These are phyloP conservation scores for Drosophila neonasuta DNA, from an alignment of 2,888 invertebrate species.

Conservation along the genomic window DNA sequence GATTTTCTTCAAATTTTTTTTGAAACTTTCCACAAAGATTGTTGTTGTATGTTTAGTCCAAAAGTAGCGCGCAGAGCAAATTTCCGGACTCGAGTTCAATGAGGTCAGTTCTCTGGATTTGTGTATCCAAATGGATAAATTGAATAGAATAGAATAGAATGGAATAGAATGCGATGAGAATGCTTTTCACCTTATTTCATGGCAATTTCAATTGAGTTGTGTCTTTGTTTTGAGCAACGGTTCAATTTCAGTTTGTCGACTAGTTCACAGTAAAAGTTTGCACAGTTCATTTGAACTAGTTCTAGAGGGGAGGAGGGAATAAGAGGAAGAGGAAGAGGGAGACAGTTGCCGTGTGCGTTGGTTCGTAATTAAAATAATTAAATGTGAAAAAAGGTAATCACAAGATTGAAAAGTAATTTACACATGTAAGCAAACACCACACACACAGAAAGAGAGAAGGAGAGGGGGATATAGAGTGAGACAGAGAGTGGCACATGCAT, in stretches of 20 bases:
- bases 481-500: slow-evolving; percentile 13
- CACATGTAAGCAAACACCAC: slow-evolving; percentile 75
- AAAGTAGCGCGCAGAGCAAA: no score
- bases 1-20: no score
- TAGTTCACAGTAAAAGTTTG: slow-evolving; percentile 11
- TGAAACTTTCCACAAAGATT: no score
- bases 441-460: slow-evolving; percentile 1
- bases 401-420: slow-evolving; percentile 77
- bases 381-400: slow-evolving; percentile 76
- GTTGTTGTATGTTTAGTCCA: no score
- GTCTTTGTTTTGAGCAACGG: not conserved
- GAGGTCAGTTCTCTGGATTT: no score
- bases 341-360: slow-evolving; percentile 50
- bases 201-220: not conserved
- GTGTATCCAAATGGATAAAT: no score
- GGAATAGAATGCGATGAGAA: no score
- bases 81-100: no score
- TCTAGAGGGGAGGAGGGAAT: not conserved
- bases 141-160: no score
- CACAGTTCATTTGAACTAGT: slow-evolving; percentile 26
- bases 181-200: not conserved
- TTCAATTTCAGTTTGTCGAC: not conserved
- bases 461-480: not conserved
- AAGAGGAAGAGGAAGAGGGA: not conserved
- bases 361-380: slow-evolving; percentile 80